Base-by-base conservation (phyloP, 2,797 vertebrate genomes). In the Cottoperca gobio region DNA sequence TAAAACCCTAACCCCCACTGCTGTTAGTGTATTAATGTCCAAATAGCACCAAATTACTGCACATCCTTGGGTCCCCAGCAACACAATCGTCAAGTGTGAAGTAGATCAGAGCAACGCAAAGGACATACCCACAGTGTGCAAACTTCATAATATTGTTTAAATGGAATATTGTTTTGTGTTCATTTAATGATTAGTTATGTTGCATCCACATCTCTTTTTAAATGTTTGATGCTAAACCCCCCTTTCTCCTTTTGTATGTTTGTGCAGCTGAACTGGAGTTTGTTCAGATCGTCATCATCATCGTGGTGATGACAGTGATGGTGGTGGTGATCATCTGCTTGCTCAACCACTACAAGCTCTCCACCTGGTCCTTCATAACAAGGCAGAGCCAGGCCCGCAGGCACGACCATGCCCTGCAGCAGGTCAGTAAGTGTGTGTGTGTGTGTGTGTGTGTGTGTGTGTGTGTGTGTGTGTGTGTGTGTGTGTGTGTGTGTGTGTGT, bases 231-330 rank as follows among this genome's bases (percentile, higher is more conserved):
- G 40, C 68, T 84, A 73, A 83, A 63, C 62, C 31, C 19, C 21
- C 12, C 24, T 46, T 46, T 59, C 43, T 60, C 35, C 3, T 59
- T 70, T 40, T 72, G 3, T 84, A 74, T 84, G 68, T 81, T 70
- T 85, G 31, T 77, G 65, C 88, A 94, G 93, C 93, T 92, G 93
- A 94, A 92, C 92, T 94, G 89, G 92, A 94, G 93, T 97, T 97
- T 82, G 95, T 98, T 93, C 97, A 98, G 92, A 96, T 98, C 85
- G 92, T 97, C 92, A 95, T 98, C 86, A 96, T 98, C 79, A 95
- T 98, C 5, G 96, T 97, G 91, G 97, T 97, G 90, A 97, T 97
- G 93, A 97, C 96, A 16, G 96, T 97, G 93, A 98, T 98, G 97
- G 96, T 98, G 68, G 95, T 98, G 86, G 97, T 97, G 78, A 96